Percentiles rank a stretch among this genome's conserved stretches.
Conservation (phyloP, 2,113 vertebrate species). For the Sphaerodactylus townsendi region DNA sequence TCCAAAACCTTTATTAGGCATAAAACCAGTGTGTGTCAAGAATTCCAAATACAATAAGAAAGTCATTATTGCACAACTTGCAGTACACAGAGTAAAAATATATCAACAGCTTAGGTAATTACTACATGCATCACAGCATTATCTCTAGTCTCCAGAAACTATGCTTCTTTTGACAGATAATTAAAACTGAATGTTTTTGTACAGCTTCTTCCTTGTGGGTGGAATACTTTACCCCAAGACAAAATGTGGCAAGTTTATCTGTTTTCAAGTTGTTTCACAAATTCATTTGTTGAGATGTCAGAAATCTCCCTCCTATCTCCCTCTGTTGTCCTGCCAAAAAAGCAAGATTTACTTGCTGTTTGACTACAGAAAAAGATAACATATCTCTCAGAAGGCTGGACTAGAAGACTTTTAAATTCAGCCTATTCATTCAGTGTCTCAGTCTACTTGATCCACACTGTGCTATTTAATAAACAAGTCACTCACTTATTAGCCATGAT, state of each 20-base stretch:
- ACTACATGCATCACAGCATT: conserved; percentile 1
- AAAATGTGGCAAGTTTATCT: conserved; percentile 39
- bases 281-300: conserved; percentile 38
- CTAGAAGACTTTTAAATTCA: neutral
- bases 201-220: conserved; percentile 32
- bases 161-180: conserved; percentile 25
- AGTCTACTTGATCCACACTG: neutral
- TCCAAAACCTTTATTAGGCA: too few relatives aligned
- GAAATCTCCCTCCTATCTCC: conserved; percentile 14
- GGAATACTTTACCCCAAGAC: conserved; percentile 43
- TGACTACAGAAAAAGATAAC: neutral
- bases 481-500: neutral
- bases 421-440: neutral
- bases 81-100: too few relatives aligned
- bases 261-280: conserved; percentile 43
- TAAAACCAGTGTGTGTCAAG: too few relatives aligned
- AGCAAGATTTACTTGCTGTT: conserved; percentile 34
- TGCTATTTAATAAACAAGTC: neutral
- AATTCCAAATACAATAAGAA: too few relatives aligned
- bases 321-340: conserved; percentile 11
- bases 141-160: conserved; percentile 22
- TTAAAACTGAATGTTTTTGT: conserved; percentile 36
- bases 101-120: neutral
- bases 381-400: neutral
- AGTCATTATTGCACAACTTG: too few relatives aligned